These are phyloP conservation scores for Metopolophium dirhodum DNA, from an alignment of 1,140 invertebrate genomes.

Conservation along the genomic window DNA sequence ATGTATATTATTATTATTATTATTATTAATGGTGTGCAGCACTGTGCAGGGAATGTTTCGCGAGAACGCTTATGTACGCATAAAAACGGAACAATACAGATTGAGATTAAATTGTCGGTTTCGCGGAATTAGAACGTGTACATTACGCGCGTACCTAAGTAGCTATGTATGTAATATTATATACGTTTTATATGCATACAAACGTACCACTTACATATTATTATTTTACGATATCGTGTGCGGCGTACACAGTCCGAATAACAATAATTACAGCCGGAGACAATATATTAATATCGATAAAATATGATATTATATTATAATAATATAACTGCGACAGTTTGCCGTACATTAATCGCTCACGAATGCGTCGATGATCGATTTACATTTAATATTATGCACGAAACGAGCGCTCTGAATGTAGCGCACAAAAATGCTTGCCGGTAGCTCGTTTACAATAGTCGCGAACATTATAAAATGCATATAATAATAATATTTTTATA, in stretches of 20 bases:
- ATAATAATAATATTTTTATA: not conserved
- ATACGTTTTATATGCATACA: not conserved
- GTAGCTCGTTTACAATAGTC: not conserved
- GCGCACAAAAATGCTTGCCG: not conserved
- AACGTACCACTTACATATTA: no score
- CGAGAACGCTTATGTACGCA: not conserved
- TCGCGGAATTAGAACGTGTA: constrained; percentile 14
- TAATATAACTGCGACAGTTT: not conserved
- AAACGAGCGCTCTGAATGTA: not conserved
- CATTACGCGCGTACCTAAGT: not conserved
- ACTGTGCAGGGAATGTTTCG: not conserved
- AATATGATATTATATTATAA: no score
- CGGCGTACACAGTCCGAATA: no score
- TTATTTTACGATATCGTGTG: no score
- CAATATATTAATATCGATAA: no score
- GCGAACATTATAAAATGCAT: not conserved
- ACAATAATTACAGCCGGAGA: no score
- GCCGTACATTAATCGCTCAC: not conserved
- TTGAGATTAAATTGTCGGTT: constrained; percentile 26
- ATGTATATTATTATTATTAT: not conserved
- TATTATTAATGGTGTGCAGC: not conserved
- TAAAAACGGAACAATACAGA: not conserved
- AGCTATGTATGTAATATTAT: not conserved
- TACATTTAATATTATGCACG: not conserved
- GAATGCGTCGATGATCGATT: not conserved